Base-by-base conservation (phyloP, 2,113 vertebrate species). In the Lepisosteus oculatus region DNA sequence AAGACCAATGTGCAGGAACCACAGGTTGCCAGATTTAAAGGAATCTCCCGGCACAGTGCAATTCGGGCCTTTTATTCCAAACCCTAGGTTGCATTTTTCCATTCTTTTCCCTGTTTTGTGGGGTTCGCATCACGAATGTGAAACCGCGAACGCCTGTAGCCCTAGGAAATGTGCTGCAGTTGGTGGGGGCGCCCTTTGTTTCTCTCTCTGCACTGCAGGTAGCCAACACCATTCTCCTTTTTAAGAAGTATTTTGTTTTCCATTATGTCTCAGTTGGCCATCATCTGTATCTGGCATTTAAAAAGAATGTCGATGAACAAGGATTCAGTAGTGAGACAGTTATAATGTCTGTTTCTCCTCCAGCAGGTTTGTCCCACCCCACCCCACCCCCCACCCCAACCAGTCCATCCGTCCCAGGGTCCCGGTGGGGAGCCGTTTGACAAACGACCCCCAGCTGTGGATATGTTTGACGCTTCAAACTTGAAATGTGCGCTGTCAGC, bases 341-440 rank as follows among this genome's bases (percentile, higher is more conserved):
- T 78, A 78, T 70, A 69, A 77, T 79, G 72, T 71, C 61, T 66
- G 71, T 78, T 75, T 74, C 75, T 80, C 45, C 79, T 77, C 76
- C 59, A 77, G 71, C 71, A 68, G 62, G 79, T 74, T 42, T 63
- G 68, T 77, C 44, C 71, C 70, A 72, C 61, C 59, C 71, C 70
- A 72, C 61, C 59, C 29, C 63, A 57, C 56, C 51, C 57, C 74
- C 74, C 75, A 63, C 78, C 9, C 88, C 90, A 29, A 29, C 88
- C 85, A 89, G 85, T 79, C 80, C 80, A 43, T 79, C 72, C 72
- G 77, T 84, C 77, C 72, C n/a, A 76, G 77, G 81, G 84, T 91
- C 95, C 92, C 95, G 90, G 95, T 94, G 94, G 95, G 95, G 95
- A 83, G 84, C 94, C 93, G 91, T 92, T 96, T 88, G 89, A 86